Conservation (phyloP, 2,888 invertebrate species). For the Acanthosepion lycidas region DNA sequence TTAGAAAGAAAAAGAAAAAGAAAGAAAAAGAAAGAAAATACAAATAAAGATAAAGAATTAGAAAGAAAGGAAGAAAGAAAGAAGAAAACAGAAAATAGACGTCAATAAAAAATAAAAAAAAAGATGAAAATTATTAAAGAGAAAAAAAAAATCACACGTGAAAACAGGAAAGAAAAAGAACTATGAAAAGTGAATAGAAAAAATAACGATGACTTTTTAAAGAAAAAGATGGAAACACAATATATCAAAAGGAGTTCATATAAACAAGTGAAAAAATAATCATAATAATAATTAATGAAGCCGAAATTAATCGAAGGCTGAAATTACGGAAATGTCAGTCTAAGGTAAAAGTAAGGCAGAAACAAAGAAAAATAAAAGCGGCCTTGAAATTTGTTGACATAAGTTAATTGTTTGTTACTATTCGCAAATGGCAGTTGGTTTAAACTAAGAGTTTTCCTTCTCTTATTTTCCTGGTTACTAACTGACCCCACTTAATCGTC, state of each 20-base stretch:
- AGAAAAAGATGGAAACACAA: not conserved
- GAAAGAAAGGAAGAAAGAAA: not conserved
- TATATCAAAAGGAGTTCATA: not conserved
- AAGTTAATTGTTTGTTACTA: too few relatives aligned
- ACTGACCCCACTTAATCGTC: too few relatives aligned
- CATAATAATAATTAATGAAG: not conserved
- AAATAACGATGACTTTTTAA: not conserved
- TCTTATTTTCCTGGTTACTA: too few relatives aligned
- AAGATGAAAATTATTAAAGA: not conserved
- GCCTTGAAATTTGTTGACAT: too few relatives aligned
- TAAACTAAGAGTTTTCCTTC: too few relatives aligned
- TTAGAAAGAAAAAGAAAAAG: not conserved
- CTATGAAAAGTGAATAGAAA: not conserved
- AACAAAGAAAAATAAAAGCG: too few relatives aligned
- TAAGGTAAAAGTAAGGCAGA: too few relatives aligned
- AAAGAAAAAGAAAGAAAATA: not conserved
- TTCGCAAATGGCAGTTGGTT: too few relatives aligned
- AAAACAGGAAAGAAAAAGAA: not conserved
- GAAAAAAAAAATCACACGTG: not conserved
- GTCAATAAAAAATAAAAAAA: not conserved
- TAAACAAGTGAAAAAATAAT: not conserved
- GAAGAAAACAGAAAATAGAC: not conserved
- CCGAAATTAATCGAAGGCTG: too few relatives aligned
- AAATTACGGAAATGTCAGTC: too few relatives aligned
- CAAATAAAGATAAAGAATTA: not conserved